Conservation (phyloP, 2,888 invertebrate species). For the Autographa gamma region DNA sequence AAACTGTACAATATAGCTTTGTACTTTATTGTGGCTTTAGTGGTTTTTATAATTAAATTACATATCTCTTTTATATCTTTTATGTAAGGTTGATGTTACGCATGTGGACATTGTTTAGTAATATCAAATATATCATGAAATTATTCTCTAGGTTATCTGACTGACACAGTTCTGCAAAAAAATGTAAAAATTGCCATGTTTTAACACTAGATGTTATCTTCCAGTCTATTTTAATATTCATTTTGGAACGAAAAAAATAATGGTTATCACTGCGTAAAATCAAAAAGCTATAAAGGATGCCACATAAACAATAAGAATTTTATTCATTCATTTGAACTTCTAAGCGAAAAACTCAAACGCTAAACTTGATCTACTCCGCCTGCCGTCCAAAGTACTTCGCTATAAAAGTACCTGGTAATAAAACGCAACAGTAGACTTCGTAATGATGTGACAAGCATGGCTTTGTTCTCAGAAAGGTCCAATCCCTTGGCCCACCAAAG, state of each 20-base stretch:
- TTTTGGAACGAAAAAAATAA: too few relatives aligned
- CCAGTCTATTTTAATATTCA: too few relatives aligned
- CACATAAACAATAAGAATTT: too few relatives aligned
- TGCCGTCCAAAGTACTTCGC: neutral
- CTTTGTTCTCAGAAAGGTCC: slow-evolving; percentile 7
- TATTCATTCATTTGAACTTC: neutral
- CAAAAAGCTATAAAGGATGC: too few relatives aligned
- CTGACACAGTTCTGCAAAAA: too few relatives aligned
- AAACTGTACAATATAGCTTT: slow-evolving; percentile 9
- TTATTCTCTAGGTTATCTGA: neutral
- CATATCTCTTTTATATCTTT: neutral
- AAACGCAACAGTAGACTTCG: neutral
- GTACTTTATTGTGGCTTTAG: neutral
- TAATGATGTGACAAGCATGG: slow-evolving; percentile 8
- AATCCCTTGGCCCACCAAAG: slow-evolving; percentile 9
- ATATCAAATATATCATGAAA: neutral
- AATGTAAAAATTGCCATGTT: too few relatives aligned
- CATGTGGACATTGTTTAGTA: neutral
- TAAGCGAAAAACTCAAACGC: neutral
- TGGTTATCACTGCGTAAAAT: too few relatives aligned
- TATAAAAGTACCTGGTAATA: slow-evolving; percentile 7
- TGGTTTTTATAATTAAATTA: slow-evolving; percentile 6
- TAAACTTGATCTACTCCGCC: neutral
- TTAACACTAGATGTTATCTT: too few relatives aligned
- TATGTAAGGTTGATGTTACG: neutral